phyloP scores from a whole-genome alignment of 1,140 invertebrate genomes.

The Epicauta chinensis region DNA sequence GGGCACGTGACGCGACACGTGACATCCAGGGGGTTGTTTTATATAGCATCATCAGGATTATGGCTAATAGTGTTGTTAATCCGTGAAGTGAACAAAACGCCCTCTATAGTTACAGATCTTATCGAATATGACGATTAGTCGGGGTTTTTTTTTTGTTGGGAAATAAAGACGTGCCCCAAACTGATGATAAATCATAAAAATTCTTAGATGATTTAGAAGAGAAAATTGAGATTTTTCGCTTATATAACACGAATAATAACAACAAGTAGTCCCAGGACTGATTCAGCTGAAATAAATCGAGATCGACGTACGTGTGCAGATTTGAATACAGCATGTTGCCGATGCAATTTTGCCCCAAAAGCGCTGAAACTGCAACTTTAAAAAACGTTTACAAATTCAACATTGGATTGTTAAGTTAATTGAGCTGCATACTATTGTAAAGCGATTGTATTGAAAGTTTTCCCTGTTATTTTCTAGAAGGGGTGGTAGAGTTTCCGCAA shows the following conservation, averaged over 20 bases:
- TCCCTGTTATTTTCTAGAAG: too few species aligned
- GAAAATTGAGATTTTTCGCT: slow-evolving; percentile 31
- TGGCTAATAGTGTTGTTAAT: slow-evolving; percentile 16
- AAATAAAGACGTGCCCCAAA: background rate
- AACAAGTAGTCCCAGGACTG: slow-evolving; percentile 32
- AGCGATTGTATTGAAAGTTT: too few species aligned
- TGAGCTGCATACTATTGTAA: too few species aligned
- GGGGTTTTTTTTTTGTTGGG: background rate
- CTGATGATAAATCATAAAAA: background rate
- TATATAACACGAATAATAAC: slow-evolving; percentile 35
- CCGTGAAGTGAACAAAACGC: slow-evolving; percentile 10
- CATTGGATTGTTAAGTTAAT: too few species aligned
- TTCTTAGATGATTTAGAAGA: background rate
- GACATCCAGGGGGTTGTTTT: background rate
- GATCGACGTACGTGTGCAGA: too few species aligned
- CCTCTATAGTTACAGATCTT: slow-evolving; percentile 5
- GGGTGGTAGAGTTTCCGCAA: background rate
- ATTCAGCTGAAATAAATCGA: slow-evolving; percentile 22
- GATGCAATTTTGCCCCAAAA: too few species aligned
- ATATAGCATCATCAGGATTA: slow-evolving; percentile 12
- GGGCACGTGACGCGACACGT: slow-evolving; percentile 9
- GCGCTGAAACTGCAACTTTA: too few species aligned
- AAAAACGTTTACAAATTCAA: too few species aligned
- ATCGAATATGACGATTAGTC: slow-evolving; percentile 7
- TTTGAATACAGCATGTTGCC: too few species aligned